phyloP scores from a whole-genome alignment of 2,113 vertebrate genomes.

The Gymnobelideus leadbeateri region DNA sequence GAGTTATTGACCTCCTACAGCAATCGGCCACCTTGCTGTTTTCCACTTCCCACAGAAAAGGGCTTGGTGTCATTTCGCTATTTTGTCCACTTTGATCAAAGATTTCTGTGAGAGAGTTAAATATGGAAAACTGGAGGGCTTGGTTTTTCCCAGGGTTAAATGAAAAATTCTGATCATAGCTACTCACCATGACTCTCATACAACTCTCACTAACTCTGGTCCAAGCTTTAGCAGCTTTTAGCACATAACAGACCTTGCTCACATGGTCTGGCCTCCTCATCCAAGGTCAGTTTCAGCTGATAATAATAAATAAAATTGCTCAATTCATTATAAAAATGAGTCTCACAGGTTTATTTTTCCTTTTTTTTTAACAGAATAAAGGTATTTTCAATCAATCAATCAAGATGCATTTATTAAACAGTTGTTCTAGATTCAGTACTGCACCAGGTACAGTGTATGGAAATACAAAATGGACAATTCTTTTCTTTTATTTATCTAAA shows the following conservation, averaged over 20 bases:
- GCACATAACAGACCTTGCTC: neutral
- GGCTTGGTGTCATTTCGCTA: neutral
- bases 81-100: neutral
- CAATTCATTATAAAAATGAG: neutral
- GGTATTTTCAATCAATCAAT: neutral
- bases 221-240: neutral
- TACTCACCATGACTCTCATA: neutral
- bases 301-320: neutral
- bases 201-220: neutral
- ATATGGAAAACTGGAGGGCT: neutral
- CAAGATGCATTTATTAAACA: neutral
- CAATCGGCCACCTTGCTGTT: neutral
- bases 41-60: neutral
- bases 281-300: neutral
- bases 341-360: neutral
- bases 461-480: neutral
- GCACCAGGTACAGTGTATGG: neutral
- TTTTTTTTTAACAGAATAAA: neutral
- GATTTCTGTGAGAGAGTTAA: neutral
- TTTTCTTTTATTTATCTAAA: neutral
- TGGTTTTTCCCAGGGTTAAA: neutral
- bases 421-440: neutral
- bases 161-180: neutral
- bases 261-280: neutral
- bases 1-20: neutral